Evolutionary conservation across 2,113 vertebrate genomes (phyloP), one percentile per base, ranked within the genome.

Genomic region (Rhea pennata): DNA sequence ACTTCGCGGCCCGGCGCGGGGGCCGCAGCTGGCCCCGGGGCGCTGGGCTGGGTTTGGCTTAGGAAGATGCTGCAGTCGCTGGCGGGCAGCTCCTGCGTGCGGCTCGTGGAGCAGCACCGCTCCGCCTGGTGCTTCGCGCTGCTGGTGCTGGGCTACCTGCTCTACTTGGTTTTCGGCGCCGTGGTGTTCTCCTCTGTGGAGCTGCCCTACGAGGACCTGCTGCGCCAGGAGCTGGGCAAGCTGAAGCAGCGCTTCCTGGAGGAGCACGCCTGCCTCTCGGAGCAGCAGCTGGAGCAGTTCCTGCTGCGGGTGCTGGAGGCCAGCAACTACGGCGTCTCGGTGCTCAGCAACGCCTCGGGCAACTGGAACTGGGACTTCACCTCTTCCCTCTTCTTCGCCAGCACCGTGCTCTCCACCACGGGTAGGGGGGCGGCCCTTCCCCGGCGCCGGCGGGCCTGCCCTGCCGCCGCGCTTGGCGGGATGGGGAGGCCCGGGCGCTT

Each of bases 331-430:
- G 99, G 99, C 84, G 99, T 99, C 65, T 99, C 99, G 46, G 98
- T 99, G 95, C 98, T 99, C 80, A 98, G 99, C 95, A 99, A 99
- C 96, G 98, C 98, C 23, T 98, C 99, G 2, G 98, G 98, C 7
- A 99, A 98, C 97, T 99, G 99, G 99, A 99, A 99, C 98, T 99
- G 99, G 99, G 99, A 99, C 98, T 99, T 99, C 98, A 99, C 99
- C 90, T 99, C 99, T 2, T 98, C 99, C 6, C 98, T 99, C 87
- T 99, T 99, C 96, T 99, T 99, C 80, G 99, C 99, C 82, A 99
- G 99, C 98, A 99, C 99, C 3, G 99, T 99, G 89, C 98, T 99
- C 59, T 99, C 99, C 95, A 99, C 99, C 96, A 99, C 99, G 96
- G 99, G 99, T 99, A 98, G 59, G 27, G 39, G 15, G 61, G 31